Percentiles rank a stretch among this genome's conserved stretches.
Evolutionary conservation across 2,113 vertebrate genomes (phyloP).

Genomic region (Psittacus erithacus): DNA sequence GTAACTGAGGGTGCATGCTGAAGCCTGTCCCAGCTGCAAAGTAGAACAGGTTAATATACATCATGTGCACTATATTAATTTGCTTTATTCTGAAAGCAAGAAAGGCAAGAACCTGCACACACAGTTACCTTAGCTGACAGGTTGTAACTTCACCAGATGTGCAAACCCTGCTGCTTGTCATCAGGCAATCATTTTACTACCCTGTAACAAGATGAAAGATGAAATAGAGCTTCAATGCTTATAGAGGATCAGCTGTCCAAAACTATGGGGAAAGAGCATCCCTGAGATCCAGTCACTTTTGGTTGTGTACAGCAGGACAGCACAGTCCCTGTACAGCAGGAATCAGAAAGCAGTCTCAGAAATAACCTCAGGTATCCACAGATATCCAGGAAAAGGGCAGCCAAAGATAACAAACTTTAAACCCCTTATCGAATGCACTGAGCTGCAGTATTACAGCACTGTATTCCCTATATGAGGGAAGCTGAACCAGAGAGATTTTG

Average conservation of each 20-base stretch:
- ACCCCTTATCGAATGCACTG: neutral
- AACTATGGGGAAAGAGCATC: neutral
- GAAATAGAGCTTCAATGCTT: neutral
- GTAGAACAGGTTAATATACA: neutral
- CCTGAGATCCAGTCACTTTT: neutral
- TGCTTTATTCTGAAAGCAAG: neutral
- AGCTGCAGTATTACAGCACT: neutral
- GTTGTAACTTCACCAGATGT: fast-evolving
- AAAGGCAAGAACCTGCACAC: neutral
- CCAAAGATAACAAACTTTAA: neutral
- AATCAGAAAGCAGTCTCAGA: neutral
- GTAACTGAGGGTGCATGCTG: neutral
- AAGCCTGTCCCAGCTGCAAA: neutral
- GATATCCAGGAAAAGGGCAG: neutral
- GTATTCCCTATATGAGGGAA: fast-evolving
- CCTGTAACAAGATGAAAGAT: fast-evolving
- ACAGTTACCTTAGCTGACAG: neutral
- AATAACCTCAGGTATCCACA: neutral
- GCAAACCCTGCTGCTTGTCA: neutral
- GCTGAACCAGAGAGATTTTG: neutral
- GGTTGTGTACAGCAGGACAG: neutral
- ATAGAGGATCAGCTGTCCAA: neutral
- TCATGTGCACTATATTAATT: neutral
- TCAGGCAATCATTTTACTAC: neutral
- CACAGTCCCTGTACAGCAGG: fast-evolving